phyloP scores from a whole-genome alignment of 2,797 vertebrate genomes.

The Scolopax bukidnonensis region DNA sequence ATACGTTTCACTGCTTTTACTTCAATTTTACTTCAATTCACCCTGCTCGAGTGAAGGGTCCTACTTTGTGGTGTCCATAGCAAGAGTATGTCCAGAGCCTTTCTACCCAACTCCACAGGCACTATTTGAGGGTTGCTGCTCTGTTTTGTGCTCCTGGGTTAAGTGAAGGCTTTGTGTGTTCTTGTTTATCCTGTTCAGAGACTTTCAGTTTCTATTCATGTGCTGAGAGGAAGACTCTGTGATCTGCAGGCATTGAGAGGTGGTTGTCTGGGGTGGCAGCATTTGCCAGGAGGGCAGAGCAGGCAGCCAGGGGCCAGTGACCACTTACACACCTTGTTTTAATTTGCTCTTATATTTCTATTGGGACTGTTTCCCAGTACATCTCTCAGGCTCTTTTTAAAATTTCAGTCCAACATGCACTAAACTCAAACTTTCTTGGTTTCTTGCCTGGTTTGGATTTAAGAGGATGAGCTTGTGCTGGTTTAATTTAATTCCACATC shows the following conservation, averaged over 20 bases:
- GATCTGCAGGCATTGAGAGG: background rate
- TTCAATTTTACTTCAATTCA: background rate
- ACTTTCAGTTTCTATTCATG: background rate
- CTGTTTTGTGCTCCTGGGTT: background rate
- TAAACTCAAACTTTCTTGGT: background rate
- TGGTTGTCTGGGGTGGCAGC: background rate
- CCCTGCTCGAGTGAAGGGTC: background rate
- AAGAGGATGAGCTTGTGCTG: background rate
- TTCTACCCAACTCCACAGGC: background rate
- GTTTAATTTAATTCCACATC: slow-evolving; percentile 8
- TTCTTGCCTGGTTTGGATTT: slow-evolving; percentile 15
- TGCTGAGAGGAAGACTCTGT: background rate
- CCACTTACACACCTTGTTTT: background rate
- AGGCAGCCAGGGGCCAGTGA: background rate
- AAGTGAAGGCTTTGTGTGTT: background rate
- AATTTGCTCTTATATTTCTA: background rate
- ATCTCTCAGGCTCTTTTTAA: background rate
- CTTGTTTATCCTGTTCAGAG: background rate
- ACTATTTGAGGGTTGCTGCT: background rate
- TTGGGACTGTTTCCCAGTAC: background rate
- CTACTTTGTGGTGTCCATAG: background rate
- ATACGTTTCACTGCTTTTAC: background rate
- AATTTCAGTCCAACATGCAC: background rate
- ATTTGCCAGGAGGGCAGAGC: background rate
- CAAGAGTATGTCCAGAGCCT: background rate